Evolutionary conservation across 2,888 invertebrate species (phyloP).

Genomic region (Biston stratarius): DNA sequence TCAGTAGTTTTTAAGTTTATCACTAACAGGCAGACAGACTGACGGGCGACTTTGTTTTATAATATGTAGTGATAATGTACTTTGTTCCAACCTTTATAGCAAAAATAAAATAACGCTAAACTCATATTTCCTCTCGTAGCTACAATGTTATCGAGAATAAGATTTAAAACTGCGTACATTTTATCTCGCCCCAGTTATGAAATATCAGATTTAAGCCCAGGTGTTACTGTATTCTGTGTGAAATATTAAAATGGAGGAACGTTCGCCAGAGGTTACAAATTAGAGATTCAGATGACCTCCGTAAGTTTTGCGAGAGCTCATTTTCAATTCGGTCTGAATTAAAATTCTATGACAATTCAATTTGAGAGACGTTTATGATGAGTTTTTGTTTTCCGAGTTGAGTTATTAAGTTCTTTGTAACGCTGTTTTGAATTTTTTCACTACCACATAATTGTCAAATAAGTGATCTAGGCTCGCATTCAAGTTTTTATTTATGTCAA

Average conservation of each 20-base stretch:
- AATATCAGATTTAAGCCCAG: slow-evolving; percentile 67
- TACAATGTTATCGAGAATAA: slow-evolving; percentile 28
- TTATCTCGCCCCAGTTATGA: slow-evolving; percentile 58
- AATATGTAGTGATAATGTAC: too few relatives aligned
- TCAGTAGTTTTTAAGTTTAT: too few relatives aligned
- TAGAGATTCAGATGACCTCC: slow-evolving; percentile 67
- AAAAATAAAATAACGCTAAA: slow-evolving; percentile 9
- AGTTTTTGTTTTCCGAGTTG: slow-evolving; percentile 32
- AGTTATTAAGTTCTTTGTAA: slow-evolving; percentile 27
- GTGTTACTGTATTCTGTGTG: slow-evolving; percentile 72
- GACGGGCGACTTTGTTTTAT: too few relatives aligned
- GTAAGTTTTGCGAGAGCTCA: slow-evolving; percentile 49
- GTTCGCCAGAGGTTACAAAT: slow-evolving; percentile 65
- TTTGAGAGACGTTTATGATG: slow-evolving; percentile 36
- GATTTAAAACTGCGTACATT: slow-evolving; percentile 51
- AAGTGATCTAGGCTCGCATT: too few relatives aligned
- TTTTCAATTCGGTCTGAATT: slow-evolving; percentile 49
- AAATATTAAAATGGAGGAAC: slow-evolving; percentile 71
- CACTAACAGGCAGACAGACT: too few relatives aligned
- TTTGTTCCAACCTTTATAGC: neutral
- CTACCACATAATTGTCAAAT: too few relatives aligned
- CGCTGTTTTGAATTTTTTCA: slow-evolving; percentile 33
- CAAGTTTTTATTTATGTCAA: too few relatives aligned
- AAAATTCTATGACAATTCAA: slow-evolving; percentile 48
- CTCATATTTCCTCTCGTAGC: slow-evolving; percentile 9